Percentiles rank a stretch among this genome's conserved stretches.
Conservation (phyloP, 2,113 vertebrate genomes). For the Muscicapa adusta region DNA sequence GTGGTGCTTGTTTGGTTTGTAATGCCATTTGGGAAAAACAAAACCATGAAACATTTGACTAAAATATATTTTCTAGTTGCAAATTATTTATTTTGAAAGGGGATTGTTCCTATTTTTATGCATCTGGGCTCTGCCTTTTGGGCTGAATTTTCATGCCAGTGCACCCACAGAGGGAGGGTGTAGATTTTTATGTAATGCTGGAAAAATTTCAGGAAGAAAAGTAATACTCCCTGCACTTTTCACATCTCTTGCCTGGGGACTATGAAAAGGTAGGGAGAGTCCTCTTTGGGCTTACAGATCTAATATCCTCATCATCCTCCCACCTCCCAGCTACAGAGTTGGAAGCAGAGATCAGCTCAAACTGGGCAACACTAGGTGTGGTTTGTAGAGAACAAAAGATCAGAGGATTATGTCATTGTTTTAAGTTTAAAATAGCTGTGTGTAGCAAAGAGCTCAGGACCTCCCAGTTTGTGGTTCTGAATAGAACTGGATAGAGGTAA, state of each 20-base stretch:
- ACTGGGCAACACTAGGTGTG: too few relatives aligned
- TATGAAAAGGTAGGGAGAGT: not conserved
- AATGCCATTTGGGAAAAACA: not conserved
- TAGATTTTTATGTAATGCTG: not conserved
- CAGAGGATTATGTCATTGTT: not conserved
- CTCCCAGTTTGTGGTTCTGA: not conserved
- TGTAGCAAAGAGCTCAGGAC: not conserved
- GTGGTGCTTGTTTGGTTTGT: not conserved
- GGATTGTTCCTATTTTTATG: fast-evolving
- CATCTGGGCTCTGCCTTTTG: not conserved
- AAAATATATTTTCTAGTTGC: not conserved
- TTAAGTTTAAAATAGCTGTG: not conserved
- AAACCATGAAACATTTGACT: not conserved
- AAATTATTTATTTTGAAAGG: not conserved
- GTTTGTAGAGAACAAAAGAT: not conserved
- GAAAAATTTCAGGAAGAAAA: not conserved
- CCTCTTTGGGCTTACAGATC: not conserved
- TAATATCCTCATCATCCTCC: not conserved
- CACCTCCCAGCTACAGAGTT: not conserved
- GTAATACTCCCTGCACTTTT: not conserved
- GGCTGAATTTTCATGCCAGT: not conserved
- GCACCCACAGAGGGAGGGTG: not conserved
- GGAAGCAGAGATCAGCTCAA: not conserved
- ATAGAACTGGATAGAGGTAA: not conserved
- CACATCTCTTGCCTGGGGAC: not conserved